Base-by-base conservation (phyloP, 2,888 invertebrate species). In the Emmelina monodactyla region DNA sequence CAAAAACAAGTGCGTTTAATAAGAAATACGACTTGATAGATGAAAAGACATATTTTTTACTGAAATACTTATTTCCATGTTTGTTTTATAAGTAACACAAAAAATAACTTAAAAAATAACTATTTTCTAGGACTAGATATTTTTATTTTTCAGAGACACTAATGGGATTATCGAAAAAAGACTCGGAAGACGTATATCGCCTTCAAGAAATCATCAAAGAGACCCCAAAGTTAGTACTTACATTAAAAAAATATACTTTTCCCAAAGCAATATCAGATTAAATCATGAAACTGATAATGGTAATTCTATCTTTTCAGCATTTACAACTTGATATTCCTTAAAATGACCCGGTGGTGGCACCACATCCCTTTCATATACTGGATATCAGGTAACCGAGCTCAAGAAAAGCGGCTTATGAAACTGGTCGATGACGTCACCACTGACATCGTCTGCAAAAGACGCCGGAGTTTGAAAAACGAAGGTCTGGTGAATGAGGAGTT, bases 331-430 rank as follows among this genome's bases (percentile, higher is more conserved):
- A 49, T 69, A 2, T 72, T 67, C 42, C 42, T 46, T 10, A 65
- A 58, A 37, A 72, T 72, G 59, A 65, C 66, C 0, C 50, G 47
- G 33, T 73, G 71, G 70, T 75, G 71, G 71, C 50, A 69, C 0
- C 70, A 68, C 25, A 53, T 72, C 30, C 72, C 73, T 0, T 0
- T 66, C 0, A 39, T 73, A 2, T 64, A 50, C 41, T 64, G 65
- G 58, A 9, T 67, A 3, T 35, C 51, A 0, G 69, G 69, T 1
- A 46, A 38, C 3, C 50, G 50, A 33, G 51, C 43, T 13, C 42
- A 31, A n/a, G 54, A 67, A 9, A 35, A 50, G 2, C 35, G 53
- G 25, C 59, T 39, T 22, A 1, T 43, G 0, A 50, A 53, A 22
- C 3, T 54, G 2, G 16, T 65, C 0, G 47, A 64, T 25, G 58